phyloP scores from a whole-genome alignment of 1,140 invertebrate species.

The Manduca sexta region DNA sequence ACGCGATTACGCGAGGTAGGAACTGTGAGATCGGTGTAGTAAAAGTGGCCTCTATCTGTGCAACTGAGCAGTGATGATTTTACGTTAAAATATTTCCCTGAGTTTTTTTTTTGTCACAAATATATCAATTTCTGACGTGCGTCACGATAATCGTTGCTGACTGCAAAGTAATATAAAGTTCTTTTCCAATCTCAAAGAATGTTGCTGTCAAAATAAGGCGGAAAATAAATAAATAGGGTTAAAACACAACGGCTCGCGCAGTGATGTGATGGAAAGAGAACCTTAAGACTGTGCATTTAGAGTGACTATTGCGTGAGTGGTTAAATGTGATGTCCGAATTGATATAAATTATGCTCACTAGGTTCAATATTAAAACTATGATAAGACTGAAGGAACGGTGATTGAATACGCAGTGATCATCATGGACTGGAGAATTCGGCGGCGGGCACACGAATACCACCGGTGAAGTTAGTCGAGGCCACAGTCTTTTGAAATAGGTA shows the following conservation, averaged over 20 bases:
- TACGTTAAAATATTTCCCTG: constrained; percentile 21
- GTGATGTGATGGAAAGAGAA: constrained; percentile 33
- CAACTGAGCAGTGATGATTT: constrained; percentile 30
- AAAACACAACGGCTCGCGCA: constrained; percentile 41
- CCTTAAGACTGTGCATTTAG: constrained; percentile 36
- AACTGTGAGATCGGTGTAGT: constrained; percentile 48
- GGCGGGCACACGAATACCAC: constrained; percentile 38
- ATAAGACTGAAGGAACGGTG: constrained; percentile 29
- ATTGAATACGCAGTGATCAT: constrained; percentile 28
- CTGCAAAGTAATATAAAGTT: constrained; percentile 10
- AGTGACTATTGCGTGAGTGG: constrained; percentile 33
- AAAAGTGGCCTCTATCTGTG: constrained; percentile 50
- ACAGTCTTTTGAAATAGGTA: constrained; percentile 67
- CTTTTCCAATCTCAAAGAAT: constrained; percentile 22
- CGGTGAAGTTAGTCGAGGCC: constrained; percentile 58
- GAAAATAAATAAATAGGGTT: constrained; percentile 67
- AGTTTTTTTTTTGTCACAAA: background rate
- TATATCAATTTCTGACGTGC: background rate
- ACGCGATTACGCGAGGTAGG: constrained; percentile 64
- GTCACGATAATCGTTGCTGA: constrained; percentile 6
- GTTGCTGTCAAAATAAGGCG: constrained; percentile 58
- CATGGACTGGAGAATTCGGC: constrained; percentile 56
- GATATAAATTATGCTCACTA: constrained; percentile 51
- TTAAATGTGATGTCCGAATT: constrained; percentile 37
- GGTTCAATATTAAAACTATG: constrained; percentile 32